Base-by-base conservation (phyloP, 37 sponge, comb jelly and placozoan genomes). In the Dysidea cf. avara region DNA sequence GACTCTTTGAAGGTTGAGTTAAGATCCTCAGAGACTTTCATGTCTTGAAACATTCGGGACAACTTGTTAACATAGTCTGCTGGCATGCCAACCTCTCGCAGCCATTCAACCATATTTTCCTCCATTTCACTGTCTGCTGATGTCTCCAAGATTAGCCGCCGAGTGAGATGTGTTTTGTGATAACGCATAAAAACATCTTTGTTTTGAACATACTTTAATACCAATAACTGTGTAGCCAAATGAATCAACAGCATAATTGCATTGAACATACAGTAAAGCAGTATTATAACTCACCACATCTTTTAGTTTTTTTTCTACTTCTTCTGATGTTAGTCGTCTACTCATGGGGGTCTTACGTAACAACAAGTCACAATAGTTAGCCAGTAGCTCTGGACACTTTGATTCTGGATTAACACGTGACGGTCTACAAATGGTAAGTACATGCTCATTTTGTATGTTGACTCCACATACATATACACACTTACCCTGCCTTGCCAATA, bases 141-240 rank as follows among this genome's bases (percentile, higher is more conserved):
- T 6, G 89, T 95, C 68, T 91, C 96, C 9, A 91, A 71, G 60
- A 95, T 87, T 43, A 95, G 79, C 37, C 96, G 74, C 17, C 92
- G 60, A 2, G 89, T 91, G 26, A 95, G 77, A 63, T 95, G 96
- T 0, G 89, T 81, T 79, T 95, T 91, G 86, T 95, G 88, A 55
- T 91, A 95, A 18, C 94, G 76, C 95, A 94, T 94, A 59, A 95
- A 95, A 25, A 95, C 96, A 33, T 95, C 96, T 52, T 91, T 91
- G 64, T 94, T 94, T 71, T 94, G 95, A 0, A 95, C 96, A 65
- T 95, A 95, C 77, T 95, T 95, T 30, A 95, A 76, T 0, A 95
- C 82, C 56, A 91, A 59, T 7, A 95, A 79, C 96, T 95, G 48
- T 0, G 2, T 30, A 37, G 53, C 21, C 13, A 51, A 13, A 49